A percentile compares a stretch with the other conserved stretches of the same genome.
These are phyloP conservation scores for Sthenelais limicola DNA, from an alignment of 2,888 invertebrate genomes.

Conservation along the genomic window DNA sequence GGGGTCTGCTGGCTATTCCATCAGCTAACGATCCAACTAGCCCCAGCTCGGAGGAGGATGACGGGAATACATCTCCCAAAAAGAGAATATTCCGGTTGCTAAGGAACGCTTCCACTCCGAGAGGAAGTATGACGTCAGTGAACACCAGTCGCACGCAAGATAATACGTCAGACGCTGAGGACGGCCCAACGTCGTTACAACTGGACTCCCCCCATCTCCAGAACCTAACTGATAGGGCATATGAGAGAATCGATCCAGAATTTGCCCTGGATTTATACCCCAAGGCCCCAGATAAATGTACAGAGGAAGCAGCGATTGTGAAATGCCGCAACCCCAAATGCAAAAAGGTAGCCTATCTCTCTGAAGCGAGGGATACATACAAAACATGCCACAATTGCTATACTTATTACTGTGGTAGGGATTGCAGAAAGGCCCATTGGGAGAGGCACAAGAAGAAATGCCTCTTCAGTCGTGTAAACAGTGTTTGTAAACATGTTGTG, in stretches of 20 bases:
- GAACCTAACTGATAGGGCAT: too few relatives aligned
- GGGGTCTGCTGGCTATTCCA: conserved; percentile 55
- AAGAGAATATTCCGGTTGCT: conserved; percentile 29
- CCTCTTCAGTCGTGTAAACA: conserved; percentile 90
- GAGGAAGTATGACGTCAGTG: conserved; percentile 26
- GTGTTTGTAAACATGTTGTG: conserved; percentile 82
- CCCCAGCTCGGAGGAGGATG: conserved; percentile 30
- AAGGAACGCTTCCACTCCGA: conserved; percentile 21
- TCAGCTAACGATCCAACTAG: neutral
- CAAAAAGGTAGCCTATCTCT: conserved; percentile 70
- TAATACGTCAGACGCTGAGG: conserved; percentile 24
- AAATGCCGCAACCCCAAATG: conserved; percentile 67
- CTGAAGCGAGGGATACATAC: conserved; percentile 86
- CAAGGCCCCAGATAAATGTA: conserved; percentile 1
- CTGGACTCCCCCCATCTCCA: neutral
- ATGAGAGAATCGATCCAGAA: too few relatives aligned
- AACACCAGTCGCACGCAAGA: conserved; percentile 15
- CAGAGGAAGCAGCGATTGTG: conserved; percentile 51
- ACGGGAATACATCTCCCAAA: conserved; percentile 18
- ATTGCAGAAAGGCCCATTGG: conserved; percentile 93
- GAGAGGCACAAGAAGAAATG: conserved; percentile 89
- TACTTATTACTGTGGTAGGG: conserved; percentile 92
- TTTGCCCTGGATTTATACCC: too few relatives aligned
- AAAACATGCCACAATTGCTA: conserved; percentile 97
- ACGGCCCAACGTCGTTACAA: neutral